Evolutionary conservation across 1,140 invertebrate species (phyloP), one percentile per base, ranked within the genome.

Genomic region (Tribolium castaneum): DNA sequence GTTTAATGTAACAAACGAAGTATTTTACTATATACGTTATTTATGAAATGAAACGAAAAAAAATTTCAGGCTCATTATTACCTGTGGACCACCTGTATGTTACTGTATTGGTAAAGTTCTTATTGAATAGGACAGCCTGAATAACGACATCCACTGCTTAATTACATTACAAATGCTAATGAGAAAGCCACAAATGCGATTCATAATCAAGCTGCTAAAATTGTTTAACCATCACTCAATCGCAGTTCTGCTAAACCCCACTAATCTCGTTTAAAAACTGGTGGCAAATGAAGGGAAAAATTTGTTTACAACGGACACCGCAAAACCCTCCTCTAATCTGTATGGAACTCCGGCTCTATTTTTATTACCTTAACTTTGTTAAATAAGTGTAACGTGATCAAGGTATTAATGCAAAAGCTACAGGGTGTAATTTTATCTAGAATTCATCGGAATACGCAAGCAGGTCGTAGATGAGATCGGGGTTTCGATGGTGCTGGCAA

Each of bases 141-240:
- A 75, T 75, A 19, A 75, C 59, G 22, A 45, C 72, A 39, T 54
- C 72, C 59, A 75, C 72, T 75, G 72, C 25, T 75, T 56, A 75
- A 75, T 75, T 75, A 59, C 56, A 59, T 75, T 75, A 75, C 72
- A 52, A 59, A 39, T 30, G 51, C 72, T 75, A 75, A 75, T 75
- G 50, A 72, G 70, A 72, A 72, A 72, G 19, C 70, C 70, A 19
- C 50, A 72, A 72, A 72, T 72, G 70, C 51, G 70, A 50, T 25
- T 72, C 50, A 50, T 13, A 72, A 52, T 72, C 70, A 72, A 50
- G 70, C 70, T n/a, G 19, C 51, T 75, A 25, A 66, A 35, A 13
- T 34, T 59, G 9, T 59, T 30, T 25, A 59, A n/a, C 54, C 54
- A 59, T 30, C 25, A 30, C 25, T 30, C 4, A 19, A 19, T 19